A percentile compares a stretch with the other conserved stretches of the same genome.
These are phyloP conservation scores for Ptyas mucosa DNA, from an alignment of 2,113 vertebrate species.

Conservation along the genomic window DNA sequence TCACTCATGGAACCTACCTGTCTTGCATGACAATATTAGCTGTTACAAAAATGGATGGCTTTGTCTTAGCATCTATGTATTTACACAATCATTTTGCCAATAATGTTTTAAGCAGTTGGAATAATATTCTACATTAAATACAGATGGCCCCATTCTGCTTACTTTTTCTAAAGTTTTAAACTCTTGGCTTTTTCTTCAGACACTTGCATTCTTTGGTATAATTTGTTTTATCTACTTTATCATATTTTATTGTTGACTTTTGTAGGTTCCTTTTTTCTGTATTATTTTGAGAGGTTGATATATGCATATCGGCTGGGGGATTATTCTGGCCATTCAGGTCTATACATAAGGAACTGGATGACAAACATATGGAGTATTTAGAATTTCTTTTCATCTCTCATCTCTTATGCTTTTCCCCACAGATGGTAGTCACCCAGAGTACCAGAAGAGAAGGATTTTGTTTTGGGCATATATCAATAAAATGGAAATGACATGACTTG, in stretches of 20 bases:
- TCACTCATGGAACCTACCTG: background rate
- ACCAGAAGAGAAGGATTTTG: background rate
- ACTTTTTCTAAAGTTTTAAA: background rate
- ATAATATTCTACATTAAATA: background rate
- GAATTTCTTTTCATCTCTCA: background rate
- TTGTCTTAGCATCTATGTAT: background rate
- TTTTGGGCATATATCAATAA: background rate
- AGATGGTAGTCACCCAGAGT: background rate
- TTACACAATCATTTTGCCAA: background rate
- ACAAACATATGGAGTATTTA: background rate
- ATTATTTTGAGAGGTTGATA: background rate
- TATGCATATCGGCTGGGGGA: background rate
- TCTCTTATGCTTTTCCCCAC: background rate
- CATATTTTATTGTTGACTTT: background rate
- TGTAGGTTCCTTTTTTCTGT: background rate
- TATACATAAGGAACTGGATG: background rate
- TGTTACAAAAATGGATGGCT: background rate
- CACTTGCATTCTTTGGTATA: background rate
- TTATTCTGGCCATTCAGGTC: background rate
- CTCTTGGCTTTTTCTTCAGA: background rate
- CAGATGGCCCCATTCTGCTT: background rate
- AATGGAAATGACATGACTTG: background rate
- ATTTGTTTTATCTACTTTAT: background rate
- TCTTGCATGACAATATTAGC: background rate
- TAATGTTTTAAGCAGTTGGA: background rate